Evolutionary conservation across 2,113 vertebrate species (phyloP).

Genomic region (Odocoileus hemionus): DNA sequence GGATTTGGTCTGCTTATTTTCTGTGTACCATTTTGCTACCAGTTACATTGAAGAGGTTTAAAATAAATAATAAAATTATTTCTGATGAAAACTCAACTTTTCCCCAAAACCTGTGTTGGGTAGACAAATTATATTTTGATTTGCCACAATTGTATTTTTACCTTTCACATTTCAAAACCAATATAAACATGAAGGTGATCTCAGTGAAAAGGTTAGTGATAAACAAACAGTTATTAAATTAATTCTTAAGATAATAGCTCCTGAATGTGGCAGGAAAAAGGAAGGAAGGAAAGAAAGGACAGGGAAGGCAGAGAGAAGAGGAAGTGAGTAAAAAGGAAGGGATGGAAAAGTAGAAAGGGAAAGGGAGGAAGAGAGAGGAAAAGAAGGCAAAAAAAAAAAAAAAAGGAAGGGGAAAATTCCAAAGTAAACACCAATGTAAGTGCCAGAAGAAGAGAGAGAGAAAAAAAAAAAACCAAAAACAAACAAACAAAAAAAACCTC

Average conservation of each 20-base stretch:
- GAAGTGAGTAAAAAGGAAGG: neutral
- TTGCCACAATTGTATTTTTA: neutral
- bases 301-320: neutral
- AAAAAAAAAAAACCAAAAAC: neutral
- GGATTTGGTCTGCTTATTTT: slow-evolving; percentile 17
- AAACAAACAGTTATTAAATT: neutral
- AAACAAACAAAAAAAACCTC: no score
- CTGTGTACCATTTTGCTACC: slow-evolving; percentile 66
- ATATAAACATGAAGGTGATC: neutral
- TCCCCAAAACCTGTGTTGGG: neutral
- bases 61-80: slow-evolving; percentile 69
- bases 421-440: neutral
- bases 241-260: neutral
- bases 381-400: neutral
- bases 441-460: neutral
- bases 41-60: slow-evolving; percentile 40
- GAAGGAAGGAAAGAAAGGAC: neutral
- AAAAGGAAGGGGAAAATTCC: neutral
- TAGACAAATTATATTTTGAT: neutral
- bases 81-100: slow-evolving; percentile 8
- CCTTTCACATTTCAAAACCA: neutral
- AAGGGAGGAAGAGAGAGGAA: neutral
- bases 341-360: neutral
- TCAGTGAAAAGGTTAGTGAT: neutral
- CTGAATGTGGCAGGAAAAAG: neutral